Base-by-base conservation (phyloP, 2,113 vertebrate species). In the Bos indicus region DNA sequence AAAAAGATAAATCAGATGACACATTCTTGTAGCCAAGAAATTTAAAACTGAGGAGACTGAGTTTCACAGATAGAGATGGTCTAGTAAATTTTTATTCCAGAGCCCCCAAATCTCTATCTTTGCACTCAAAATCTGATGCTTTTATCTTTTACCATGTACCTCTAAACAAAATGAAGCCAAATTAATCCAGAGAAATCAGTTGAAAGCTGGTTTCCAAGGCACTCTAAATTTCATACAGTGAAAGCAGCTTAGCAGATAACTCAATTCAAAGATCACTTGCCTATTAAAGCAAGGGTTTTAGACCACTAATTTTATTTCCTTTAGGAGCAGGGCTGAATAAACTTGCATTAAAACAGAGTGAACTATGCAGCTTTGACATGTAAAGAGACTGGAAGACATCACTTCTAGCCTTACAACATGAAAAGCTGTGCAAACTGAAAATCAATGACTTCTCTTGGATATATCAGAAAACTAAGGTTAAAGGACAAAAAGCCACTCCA, bases 241-340 rank as follows among this genome's bases (percentile, higher is more conserved):
- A 94, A 97, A 89, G 71, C 77, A 94, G 71, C 48, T 97, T 95
- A 95, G 78, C 87, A 96, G 52, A 94, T 95, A 96, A 96, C 91
- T 98, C 84, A 96, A 95, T 90, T 97, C 60, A 62, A 91, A 96
- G 87, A 94, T 94, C 64, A 92, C 74, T 60, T 92, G 51, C 60
- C 56, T 94, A 48, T 96, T 94, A 94, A 97, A 94, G 67, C 25
- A 96, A 92, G 21, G 40, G 91, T 97, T 97, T 97, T 92, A 96
- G 84, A 94, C 83, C 87, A 84, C 90, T 93, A 91, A 71, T 92
- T 98, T 92, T 96, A 95, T 95, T 97, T 97, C 21, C 90, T 97
- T 96, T 91, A 80, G 48, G 15, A 92, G 59, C 8, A 62, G 26
- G 78, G n/a, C 48, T 91, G 78, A 96, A 67, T 96, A 96, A 96